phyloP scores from a whole-genome alignment of 1,140 invertebrate species.

The Myzus persicae region DNA sequence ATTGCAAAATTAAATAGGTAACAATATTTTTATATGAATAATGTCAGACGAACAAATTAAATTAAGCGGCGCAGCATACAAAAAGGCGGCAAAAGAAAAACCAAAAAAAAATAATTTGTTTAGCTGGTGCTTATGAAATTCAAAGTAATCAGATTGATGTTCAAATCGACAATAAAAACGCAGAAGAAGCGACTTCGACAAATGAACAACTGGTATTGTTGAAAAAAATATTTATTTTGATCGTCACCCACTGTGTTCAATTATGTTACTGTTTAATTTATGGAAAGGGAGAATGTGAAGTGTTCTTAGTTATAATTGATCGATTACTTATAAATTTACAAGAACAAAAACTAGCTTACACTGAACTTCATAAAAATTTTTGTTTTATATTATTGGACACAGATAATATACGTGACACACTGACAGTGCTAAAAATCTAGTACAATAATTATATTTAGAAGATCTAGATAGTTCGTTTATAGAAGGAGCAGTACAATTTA shows the following conservation, averaged over 20 bases:
- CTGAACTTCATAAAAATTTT: not conserved
- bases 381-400: not conserved
- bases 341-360: constrained; percentile 17
- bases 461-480: not conserved
- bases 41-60: too few species aligned
- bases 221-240: constrained; percentile 16
- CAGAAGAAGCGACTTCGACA: constrained; percentile 20
- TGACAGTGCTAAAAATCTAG: not conserved
- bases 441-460: not conserved
- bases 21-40: too few species aligned
- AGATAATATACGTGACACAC: too few species aligned
- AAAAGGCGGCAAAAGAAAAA: constrained; percentile 36
- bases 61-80: constrained; percentile 37
- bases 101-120: constrained; percentile 23
- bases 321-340: not conserved
- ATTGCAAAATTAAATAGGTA: too few species aligned
- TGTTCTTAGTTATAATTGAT: constrained; percentile 23
- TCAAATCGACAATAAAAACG: constrained; percentile 4
- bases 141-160: not conserved
- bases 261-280: too few species aligned
- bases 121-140: constrained; percentile 36
- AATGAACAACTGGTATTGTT: constrained; percentile 33
- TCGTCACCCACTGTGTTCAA: too few species aligned
- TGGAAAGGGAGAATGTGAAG: constrained; percentile 19
- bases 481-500: not conserved